Conservation (phyloP, 2,797 vertebrate genomes). For the Delichon dasypus region DNA sequence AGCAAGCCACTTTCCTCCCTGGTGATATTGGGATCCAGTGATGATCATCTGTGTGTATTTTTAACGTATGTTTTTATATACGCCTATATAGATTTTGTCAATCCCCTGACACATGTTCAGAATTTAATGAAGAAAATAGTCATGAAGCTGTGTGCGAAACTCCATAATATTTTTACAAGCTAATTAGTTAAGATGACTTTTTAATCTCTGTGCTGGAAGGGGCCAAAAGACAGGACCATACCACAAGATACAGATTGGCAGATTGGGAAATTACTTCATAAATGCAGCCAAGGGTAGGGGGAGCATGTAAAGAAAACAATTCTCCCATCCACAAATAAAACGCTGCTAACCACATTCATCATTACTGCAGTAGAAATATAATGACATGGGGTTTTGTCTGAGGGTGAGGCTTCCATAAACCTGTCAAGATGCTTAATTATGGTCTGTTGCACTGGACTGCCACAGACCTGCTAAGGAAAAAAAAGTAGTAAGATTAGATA, state of each 20-base stretch:
- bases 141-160: background rate
- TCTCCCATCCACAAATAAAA: background rate
- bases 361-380: background rate
- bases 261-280: background rate
- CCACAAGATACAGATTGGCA: background rate
- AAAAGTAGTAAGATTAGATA: background rate
- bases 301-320: background rate
- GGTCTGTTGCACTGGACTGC: slow-evolving; percentile 1
- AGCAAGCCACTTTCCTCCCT: background rate
- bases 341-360: slow-evolving; percentile 4
- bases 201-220: background rate
- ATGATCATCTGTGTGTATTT: background rate
- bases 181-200: background rate
- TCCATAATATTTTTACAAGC: background rate
- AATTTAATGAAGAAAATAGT: background rate
- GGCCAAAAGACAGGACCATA: background rate
- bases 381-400: background rate
- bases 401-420: slow-evolving; percentile 26
- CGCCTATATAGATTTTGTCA: background rate
- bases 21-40: background rate
- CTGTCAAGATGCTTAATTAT: slow-evolving; percentile 36
- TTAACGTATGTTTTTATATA: background rate
- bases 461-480: background rate
- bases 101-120: background rate
- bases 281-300: background rate